Conservation (phyloP, 2,113 vertebrate species). For the Passer montanus region DNA sequence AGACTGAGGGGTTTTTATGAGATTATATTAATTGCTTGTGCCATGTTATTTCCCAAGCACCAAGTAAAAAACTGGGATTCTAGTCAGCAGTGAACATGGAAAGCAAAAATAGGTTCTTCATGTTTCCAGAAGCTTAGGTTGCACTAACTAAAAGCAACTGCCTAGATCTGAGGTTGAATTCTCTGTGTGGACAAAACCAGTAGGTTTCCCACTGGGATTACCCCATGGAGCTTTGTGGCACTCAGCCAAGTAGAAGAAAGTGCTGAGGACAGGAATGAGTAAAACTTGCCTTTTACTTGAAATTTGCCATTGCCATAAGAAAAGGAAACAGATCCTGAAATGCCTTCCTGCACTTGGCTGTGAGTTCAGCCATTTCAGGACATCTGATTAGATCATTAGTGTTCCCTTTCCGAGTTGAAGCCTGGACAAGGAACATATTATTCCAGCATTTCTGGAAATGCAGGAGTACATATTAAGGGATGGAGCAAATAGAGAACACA, state of each 20-base stretch:
- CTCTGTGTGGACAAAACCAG: background rate
- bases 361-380: background rate
- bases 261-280: background rate
- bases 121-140: background rate
- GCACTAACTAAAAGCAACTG: background rate
- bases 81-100: background rate
- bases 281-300: background rate
- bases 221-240: background rate
- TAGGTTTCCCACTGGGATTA: background rate
- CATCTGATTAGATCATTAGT: background rate
- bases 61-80: background rate
- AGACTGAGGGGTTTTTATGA: background rate
- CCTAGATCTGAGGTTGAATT: background rate
- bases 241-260: background rate
- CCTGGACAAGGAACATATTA: background rate
- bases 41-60: background rate
- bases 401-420: background rate
- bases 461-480: fast-evolving
- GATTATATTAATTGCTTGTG: background rate
- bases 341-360: background rate
- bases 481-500: background rate
- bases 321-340: background rate
- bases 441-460: background rate
- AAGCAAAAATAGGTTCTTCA: background rate
- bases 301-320: background rate